These are phyloP conservation scores for Scarus forsteni DNA, from an alignment of 2,797 vertebrate genomes.

Conservation along the genomic window DNA sequence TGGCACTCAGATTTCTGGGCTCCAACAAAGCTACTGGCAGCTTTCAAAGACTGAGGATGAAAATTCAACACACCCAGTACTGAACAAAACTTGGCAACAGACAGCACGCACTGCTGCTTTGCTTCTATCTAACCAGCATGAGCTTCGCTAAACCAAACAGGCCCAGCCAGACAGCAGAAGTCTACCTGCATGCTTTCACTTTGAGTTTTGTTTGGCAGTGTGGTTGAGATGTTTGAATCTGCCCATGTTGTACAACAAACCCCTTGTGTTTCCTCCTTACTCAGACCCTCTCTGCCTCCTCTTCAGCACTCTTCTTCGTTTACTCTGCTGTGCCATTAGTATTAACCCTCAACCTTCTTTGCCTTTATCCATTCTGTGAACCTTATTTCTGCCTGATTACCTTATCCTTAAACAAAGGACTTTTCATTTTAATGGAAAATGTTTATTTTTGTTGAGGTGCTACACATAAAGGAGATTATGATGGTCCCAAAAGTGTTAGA, in stretches of 20 bases:
- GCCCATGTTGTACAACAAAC: slow-evolving; percentile 23
- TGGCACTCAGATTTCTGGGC: background rate
- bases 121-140: slow-evolving; percentile 38
- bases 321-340: slow-evolving; percentile 52
- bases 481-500: slow-evolving; percentile 13
- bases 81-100: background rate
- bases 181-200: slow-evolving; percentile 24
- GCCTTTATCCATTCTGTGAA: slow-evolving; percentile 50
- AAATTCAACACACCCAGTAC: background rate
- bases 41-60: slow-evolving; percentile 6
- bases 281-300: slow-evolving; percentile 25
- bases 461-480: slow-evolving; percentile 1
- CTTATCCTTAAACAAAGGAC: slow-evolving; percentile 15
- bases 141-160: slow-evolving; percentile 37
- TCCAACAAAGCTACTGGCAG: background rate
- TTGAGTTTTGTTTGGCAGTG: background rate
- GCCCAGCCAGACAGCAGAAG: slow-evolving; percentile 15
- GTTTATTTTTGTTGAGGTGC: slow-evolving; percentile 25
- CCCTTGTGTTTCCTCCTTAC: slow-evolving; percentile 2
- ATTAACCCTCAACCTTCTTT: slow-evolving; percentile 42
- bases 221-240: slow-evolving; percentile 20
- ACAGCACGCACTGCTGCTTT: slow-evolving; percentile 27
- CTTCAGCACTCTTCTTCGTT: slow-evolving; percentile 26
- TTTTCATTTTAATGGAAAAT: slow-evolving; percentile 24
- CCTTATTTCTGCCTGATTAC: slow-evolving; percentile 37